Conservation (phyloP, 2,113 vertebrate species). For the Zeus faber region DNA sequence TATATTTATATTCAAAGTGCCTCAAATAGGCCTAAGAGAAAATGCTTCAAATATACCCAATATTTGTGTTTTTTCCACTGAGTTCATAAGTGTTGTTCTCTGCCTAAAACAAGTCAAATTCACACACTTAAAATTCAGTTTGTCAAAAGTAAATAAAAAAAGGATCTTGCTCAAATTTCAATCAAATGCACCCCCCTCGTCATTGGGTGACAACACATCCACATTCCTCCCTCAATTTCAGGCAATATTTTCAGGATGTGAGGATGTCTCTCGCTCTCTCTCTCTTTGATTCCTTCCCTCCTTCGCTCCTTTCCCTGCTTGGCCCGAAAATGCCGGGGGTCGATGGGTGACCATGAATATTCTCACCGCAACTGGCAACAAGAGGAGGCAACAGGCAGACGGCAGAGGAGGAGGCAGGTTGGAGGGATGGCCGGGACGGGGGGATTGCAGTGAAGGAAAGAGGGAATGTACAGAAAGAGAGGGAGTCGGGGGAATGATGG, state of each 20-base stretch:
- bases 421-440: conserved; percentile 46
- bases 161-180: no score
- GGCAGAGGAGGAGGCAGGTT: conserved; percentile 43
- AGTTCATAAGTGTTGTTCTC: no score
- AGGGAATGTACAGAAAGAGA: conserved; percentile 21
- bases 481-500: conserved; percentile 33
- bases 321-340: conserved; percentile 62
- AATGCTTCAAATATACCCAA: no score
- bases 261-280: background rate
- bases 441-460: conserved; percentile 40
- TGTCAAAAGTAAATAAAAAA: no score
- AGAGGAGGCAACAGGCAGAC: conserved; percentile 32
- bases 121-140: no score
- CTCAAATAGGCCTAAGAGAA: no score
- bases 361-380: conserved; percentile 46
- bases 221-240: background rate
- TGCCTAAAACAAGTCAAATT: no score
- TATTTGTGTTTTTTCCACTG: no score
- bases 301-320: conserved; percentile 37
- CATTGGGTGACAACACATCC: no score
- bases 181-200: no score
- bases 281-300: conserved; percentile 37
- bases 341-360: conserved; percentile 75
- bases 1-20: no score
- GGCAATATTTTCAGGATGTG: background rate